phyloP scores from a whole-genome alignment of 2,113 vertebrate genomes.

The Alouatta palliata region DNA sequence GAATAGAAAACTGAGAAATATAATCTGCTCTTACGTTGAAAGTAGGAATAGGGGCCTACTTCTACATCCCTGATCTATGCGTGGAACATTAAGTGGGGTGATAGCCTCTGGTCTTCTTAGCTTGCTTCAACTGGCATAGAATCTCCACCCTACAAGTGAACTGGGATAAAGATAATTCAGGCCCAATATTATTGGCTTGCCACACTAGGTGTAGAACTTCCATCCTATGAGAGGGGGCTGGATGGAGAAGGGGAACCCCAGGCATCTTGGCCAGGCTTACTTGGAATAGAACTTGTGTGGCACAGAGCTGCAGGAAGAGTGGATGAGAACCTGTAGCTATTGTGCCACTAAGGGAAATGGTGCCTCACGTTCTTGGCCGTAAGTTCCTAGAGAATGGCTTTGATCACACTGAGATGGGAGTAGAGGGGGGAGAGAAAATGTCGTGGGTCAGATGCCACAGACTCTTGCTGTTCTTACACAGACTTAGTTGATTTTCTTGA shows the following conservation, averaged over 20 bases:
- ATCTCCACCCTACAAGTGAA: not conserved
- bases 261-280: too few relatives aligned
- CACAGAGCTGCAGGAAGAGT: not conserved
- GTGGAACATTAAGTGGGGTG: too few relatives aligned
- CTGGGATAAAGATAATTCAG: not conserved
- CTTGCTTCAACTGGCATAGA: not conserved
- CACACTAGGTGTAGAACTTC: not conserved
- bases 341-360: not conserved
- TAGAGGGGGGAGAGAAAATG: not conserved
- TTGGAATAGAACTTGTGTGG: not conserved
- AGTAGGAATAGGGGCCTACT: not conserved
- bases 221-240: not conserved
- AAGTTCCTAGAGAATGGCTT: not conserved
- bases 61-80: too few relatives aligned
- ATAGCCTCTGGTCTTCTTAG: not conserved
- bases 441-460: not conserved
- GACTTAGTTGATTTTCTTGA: not conserved
- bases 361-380: accelerated
- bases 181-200: not conserved
- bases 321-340: not conserved
- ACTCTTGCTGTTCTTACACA: not conserved
- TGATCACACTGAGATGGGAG: not conserved
- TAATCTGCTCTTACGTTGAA: not conserved
- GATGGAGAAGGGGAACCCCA: not conserved
- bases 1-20: not conserved